Conservation (phyloP, 2,888 invertebrate genomes). For the Andrena fulva region DNA sequence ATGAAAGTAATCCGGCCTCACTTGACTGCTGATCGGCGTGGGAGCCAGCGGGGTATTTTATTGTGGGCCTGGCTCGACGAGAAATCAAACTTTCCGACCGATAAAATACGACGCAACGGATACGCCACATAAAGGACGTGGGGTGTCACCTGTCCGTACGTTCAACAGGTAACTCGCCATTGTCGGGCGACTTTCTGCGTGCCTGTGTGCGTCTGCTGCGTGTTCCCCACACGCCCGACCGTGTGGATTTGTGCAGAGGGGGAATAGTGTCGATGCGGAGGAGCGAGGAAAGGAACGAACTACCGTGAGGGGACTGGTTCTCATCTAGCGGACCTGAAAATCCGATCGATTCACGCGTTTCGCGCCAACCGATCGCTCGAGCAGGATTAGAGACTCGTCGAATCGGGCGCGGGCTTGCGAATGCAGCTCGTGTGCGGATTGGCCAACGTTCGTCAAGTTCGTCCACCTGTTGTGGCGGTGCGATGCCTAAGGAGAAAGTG, state of each 20-base stretch:
- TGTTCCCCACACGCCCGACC: constrained; percentile 22
- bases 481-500: too few species aligned
- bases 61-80: constrained; percentile 69
- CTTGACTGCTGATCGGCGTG: constrained; percentile 84
- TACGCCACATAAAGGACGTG: constrained; percentile 71
- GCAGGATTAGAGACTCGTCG: constrained; percentile 47
- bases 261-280: constrained; percentile 49
- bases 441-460: too few species aligned
- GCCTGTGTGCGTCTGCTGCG: constrained; percentile 21
- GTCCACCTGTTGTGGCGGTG: too few species aligned
- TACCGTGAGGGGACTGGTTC: constrained; percentile 67
- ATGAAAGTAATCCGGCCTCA: constrained; percentile 82
- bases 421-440: neutral
- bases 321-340: constrained; percentile 75
- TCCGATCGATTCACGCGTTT: constrained; percentile 67
- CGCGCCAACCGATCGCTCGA: constrained; percentile 50
- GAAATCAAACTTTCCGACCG: constrained; percentile 83
- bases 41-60: constrained; percentile 79
- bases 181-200: constrained; percentile 68
- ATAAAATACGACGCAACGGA: constrained; percentile 82
- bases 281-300: constrained; percentile 49
- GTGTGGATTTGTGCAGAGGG: constrained; percentile 53
- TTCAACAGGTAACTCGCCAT: constrained; percentile 83
- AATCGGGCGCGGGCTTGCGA: neutral
- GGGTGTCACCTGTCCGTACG: constrained; percentile 83